Base-by-base conservation (phyloP, 2,797 vertebrate species). In the Artibeus lituratus region DNA sequence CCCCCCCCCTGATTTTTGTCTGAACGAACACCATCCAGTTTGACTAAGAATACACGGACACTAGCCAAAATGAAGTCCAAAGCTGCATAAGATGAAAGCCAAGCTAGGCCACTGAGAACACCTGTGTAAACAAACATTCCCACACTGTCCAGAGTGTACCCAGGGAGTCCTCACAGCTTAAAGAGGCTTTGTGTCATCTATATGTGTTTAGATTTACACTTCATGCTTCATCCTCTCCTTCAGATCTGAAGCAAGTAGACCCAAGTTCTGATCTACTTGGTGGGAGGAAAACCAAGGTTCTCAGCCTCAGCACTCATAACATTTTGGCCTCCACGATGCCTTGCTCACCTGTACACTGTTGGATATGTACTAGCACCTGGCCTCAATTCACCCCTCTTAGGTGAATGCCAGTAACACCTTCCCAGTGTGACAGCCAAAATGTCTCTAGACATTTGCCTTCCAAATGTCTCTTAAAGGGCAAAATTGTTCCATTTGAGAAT, bases 111-210 rank as follows among this genome's bases (percentile, higher is more conserved):
- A 83, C 82, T 69, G 86, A 95, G 93, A 98, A 97, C 96, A 96
- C 97, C 94, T 96, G 97, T 97, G 96, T 96, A 97, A 97, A 95
- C 96, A 97, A 97, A 96, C 73, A 90, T 67, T 47, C 94, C 97
- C 85, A 94, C 42, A 12, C 96, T 59, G 0, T 0, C 70, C 84
- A 97, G 97, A 70, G 42, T 96, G 97, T 95, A 97, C 84, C 65
- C 65, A 59, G 91, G 87, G 2, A 1, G 95, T 84, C 88, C 9
- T 0, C 47, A 26, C 32, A 96, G 87, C 95, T 96, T 96, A 93
- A 76, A 81, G 78, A 4, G 16, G 82, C 87, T 93, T 94, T 53
- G 47, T 90, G 84, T 88, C 95, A n/a, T 95, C 91, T 65, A 11
- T 83, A 91, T 95, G 49, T 96, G 86, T 9, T 5, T 93, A 77